A percentile compares a stretch with the other conserved stretches of the same genome.
These are phyloP conservation scores for Paratrypauchen microcephalus DNA, from an alignment of 2,797 vertebrate genomes.

Conservation along the genomic window DNA sequence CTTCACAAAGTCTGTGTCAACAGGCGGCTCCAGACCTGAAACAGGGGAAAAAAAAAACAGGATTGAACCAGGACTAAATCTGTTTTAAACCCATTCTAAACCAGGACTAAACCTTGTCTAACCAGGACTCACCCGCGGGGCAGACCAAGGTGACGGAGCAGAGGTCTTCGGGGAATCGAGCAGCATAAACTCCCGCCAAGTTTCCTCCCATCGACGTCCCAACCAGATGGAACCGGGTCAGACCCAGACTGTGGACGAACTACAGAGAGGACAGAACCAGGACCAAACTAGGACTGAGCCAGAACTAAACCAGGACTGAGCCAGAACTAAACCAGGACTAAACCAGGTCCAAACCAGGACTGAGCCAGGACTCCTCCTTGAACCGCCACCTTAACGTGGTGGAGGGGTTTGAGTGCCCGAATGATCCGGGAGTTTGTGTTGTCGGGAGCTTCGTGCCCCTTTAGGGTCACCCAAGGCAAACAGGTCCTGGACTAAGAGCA, in stretches of 20 bases:
- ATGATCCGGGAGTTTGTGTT: too few relatives aligned
- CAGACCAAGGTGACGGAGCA: constrained; percentile 56
- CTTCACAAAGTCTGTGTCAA: constrained; percentile 50
- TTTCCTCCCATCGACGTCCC: constrained; percentile 69
- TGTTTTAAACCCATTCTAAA: not conserved
- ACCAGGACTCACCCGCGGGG: constrained; percentile 53
- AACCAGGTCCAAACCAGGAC: too few relatives aligned
- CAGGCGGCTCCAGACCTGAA: constrained; percentile 60
- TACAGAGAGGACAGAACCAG: constrained; percentile 10
- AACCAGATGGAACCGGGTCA: constrained; percentile 60
- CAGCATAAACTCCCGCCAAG: constrained; percentile 60
- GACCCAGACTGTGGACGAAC: constrained; percentile 60
- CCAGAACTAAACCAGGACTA: not conserved
- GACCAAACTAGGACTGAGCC: not conserved
- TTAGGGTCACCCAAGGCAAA: too few relatives aligned
- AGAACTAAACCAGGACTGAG: not conserved
- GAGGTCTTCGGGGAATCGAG: constrained; percentile 35
- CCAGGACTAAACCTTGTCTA: not conserved
- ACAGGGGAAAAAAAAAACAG: not conserved
- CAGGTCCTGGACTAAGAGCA: too few relatives aligned
- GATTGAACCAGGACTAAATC: not conserved
- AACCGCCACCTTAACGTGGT: too few relatives aligned
- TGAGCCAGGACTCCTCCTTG: too few relatives aligned
- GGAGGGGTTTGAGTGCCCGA: too few relatives aligned
- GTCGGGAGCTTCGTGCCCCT: too few relatives aligned